Evolutionary conservation across 2,888 invertebrate species (phyloP).

Genomic region (Gnatocerus cornutus): DNA sequence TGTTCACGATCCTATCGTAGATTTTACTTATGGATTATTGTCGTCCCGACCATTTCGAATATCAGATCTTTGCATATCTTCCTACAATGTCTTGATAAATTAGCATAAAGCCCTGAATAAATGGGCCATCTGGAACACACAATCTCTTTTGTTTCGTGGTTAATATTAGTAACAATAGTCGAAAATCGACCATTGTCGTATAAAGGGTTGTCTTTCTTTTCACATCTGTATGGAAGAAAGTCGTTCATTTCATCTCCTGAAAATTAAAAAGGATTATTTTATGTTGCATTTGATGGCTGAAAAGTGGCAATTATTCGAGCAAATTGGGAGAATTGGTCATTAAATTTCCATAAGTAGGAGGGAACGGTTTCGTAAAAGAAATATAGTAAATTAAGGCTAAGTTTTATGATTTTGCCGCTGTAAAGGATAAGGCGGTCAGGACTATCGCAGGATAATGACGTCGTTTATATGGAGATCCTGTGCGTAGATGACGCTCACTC

Average conservation of each 20-base stretch:
- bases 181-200: too few species aligned
- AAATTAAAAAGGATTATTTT: too few species aligned
- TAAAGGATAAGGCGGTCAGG: constrained; percentile 39
- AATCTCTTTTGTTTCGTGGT: too few species aligned
- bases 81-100: constrained; percentile 37
- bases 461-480: constrained; percentile 51
- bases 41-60: constrained; percentile 44
- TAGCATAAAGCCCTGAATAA: constrained; percentile 41
- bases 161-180: too few species aligned
- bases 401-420: constrained; percentile 39
- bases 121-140: constrained; percentile 11
- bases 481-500: constrained; percentile 37
- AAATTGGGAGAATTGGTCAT: constrained; percentile 37
- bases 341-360: constrained; percentile 35
- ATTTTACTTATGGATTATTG: constrained; percentile 50
- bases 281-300: constrained; percentile 15
- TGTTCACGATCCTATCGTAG: constrained; percentile 50
- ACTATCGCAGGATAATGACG: constrained; percentile 46
- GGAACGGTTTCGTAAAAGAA: constrained; percentile 38
- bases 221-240: not conserved
- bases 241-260: too few species aligned
- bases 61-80: constrained; percentile 45
- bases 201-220: too few species aligned
- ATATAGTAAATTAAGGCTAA: constrained; percentile 40
- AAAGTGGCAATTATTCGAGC: constrained; percentile 29